phyloP scores from a whole-genome alignment of 2,797 vertebrate genomes.

The Tokudaia tokunoshimensis region DNA sequence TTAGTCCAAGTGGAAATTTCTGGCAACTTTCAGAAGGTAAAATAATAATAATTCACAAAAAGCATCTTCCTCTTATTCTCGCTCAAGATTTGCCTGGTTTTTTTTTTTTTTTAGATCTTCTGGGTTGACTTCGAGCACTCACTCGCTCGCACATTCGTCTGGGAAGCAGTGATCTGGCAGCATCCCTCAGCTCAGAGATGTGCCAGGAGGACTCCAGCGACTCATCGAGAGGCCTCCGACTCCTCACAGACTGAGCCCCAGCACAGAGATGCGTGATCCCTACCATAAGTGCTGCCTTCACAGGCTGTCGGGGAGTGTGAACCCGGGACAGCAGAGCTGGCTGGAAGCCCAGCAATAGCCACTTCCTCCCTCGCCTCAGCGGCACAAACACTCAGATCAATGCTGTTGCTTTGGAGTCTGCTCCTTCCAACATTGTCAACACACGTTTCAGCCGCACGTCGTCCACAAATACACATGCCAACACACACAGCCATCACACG shows the following conservation, averaged over 20 bases:
- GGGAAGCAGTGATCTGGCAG: conserved; percentile 80
- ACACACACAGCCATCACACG: conserved; percentile 35
- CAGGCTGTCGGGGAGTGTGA: conserved; percentile 81
- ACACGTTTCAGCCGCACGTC: conserved; percentile 6
- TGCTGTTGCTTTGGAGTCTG: conserved; percentile 57
- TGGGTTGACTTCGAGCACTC: conserved; percentile 73
- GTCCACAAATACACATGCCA: not conserved
- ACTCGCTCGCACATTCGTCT: conserved; percentile 76
- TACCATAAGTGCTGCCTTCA: conserved; percentile 82
- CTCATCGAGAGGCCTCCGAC: conserved; percentile 70
- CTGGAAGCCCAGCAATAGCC: conserved; percentile 67
- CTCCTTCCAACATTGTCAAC: conserved; percentile 48
- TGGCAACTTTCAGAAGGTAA: conserved; percentile 4
- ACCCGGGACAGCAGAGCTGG: conserved; percentile 75
- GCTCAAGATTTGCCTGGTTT: conserved; percentile 55
- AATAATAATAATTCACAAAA: conserved; percentile 44
- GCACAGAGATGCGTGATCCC: conserved; percentile 73
- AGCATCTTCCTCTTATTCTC: conserved; percentile 2
- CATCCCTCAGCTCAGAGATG: conserved; percentile 70
- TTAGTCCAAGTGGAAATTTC: not conserved
- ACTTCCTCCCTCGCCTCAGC: conserved; percentile 73
- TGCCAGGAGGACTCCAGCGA: conserved; percentile 83
- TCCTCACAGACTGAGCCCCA: conserved; percentile 79
- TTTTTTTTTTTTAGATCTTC: conserved; percentile 60
- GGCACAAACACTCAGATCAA: conserved; percentile 47